Evolutionary conservation across 2,888 invertebrate species (phyloP), one percentile per base, ranked within the genome.

Genomic region (Xiphydria camelus): DNA sequence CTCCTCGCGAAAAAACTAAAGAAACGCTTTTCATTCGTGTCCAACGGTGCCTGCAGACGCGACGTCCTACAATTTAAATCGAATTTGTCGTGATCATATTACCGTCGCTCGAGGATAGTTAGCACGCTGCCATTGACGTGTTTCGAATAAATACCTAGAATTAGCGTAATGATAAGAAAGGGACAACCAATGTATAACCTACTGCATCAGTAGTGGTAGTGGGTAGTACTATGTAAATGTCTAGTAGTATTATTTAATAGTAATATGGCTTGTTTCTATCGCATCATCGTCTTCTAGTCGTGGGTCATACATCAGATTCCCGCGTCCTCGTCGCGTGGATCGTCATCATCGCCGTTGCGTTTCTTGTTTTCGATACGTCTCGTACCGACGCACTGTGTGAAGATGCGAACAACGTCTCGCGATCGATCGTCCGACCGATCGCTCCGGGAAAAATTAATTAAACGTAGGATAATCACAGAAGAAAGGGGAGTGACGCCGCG

Each of bases 381-480:
- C 41, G 48, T 51, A 40, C 49, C 41, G 42, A 49, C 49, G 53
- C 38, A 41, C 7, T 7, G 7, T 6, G 23, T 23, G 23, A n/a
- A 6, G 23, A 6, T n/a, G 23, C 23, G 6, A n/a, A n/a, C 23
- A n/a, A 23, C 23, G 23, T 7, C 23, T 23, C 23, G 7, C 23
- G 23, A 23, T n/a, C 23, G 23, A 23, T 23, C 23, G 23, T 7
- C 23, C 34, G 34, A 34, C 18, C 19, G 34, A 19, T 18, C 10
- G 14, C 41, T 53, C 56, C 56, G 60, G 55, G n/a, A n/a, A n/a
- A 70, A 72, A 73, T 69, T 65, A 71, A 73, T 72, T 72, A 73
- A 74, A 74, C 70, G 68, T 73, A 74, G 74, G 73, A 73, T 70
- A 73, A 74, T 74, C 74, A 74, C 74, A 74, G 74, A 73, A 74